These are phyloP conservation scores for Tetranychus piercei DNA, from an alignment of 2,888 invertebrate species.

Conservation along the genomic window DNA sequence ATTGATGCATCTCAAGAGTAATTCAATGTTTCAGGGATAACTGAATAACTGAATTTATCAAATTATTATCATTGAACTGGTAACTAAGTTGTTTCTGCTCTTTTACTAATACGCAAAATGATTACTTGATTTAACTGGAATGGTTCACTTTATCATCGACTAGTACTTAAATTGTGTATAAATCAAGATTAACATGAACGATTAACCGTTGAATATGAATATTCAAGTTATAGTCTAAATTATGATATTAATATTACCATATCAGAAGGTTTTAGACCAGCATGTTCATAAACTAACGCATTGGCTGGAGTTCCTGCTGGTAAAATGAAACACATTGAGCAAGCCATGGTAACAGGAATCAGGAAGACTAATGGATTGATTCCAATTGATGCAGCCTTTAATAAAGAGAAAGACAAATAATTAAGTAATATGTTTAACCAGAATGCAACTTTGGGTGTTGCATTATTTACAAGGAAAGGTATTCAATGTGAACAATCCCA, in stretches of 20 bases:
- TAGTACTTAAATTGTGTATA: too few species aligned
- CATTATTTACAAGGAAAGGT: background rate
- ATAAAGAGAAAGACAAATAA: background rate
- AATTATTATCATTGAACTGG: too few species aligned
- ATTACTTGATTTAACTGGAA: too few species aligned
- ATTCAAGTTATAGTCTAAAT: background rate
- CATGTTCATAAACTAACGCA: conserved; percentile 69
- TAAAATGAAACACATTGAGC: conserved; percentile 71
- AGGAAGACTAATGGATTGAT: conserved; percentile 73
- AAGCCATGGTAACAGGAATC: conserved; percentile 66
- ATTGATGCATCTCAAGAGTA: too few species aligned
- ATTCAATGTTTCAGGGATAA: too few species aligned
- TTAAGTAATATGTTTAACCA: background rate
- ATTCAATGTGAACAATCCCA: too few species aligned
- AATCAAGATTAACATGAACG: too few species aligned
- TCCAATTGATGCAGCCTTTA: conserved; percentile 46
- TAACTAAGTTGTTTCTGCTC: too few species aligned
- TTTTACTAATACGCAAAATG: too few species aligned
- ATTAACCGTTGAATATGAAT: background rate
- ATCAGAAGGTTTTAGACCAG: conserved; percentile 55
- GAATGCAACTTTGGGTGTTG: background rate
- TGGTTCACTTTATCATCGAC: too few species aligned
- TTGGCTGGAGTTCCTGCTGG: conserved; percentile 89
- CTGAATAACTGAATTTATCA: too few species aligned
- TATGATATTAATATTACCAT: conserved; percentile 39